Base-by-base conservation (phyloP, 1,140 invertebrate genomes). In the Aphaenogaster ashmeadi region DNA sequence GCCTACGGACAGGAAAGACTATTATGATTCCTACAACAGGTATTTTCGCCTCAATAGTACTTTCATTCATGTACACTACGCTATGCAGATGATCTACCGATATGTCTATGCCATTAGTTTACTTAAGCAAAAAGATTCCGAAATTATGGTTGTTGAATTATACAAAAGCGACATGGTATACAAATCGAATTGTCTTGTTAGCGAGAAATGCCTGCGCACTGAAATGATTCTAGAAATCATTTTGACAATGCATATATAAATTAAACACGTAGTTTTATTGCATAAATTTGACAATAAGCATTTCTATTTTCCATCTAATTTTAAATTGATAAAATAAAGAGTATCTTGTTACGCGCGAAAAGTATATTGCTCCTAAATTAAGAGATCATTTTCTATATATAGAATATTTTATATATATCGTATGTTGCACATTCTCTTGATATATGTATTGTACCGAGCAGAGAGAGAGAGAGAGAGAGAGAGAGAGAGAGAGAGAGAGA, bases 21-120 rank as follows among this genome's bases (percentile, higher is more conserved):
- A 95, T 95, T 95, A 95, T 95, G 95, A 95, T 94, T 95, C 95
- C 93, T 95, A 96, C 93, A 96, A 95, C 95, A 96, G 95, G 95
- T 96, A 96, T 96, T 96, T 95, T 94, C 94, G 95, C 93, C 92
- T 94, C 93, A 95, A 94, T 95, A 94, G 95, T 95, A 94, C 87
- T 95, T 94, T 95, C 85, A 95, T 95, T 93, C 93, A 93, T 93
- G 93, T 95, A 94, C 81, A 94, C 66, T 69, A 69, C 93, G 93
- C 90, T 93, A 93, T 94, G 89, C 91, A 91, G 86, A 91, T 86
- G 83, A 83, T 89, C 86, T 91, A 89, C 77, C 90, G 85, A 80
- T 27, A 85, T 91, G 87, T 36, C 47, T 90, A 87, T 88, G 86
- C 74, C 72, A 83, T 44, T 90, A 89, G 79, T 78, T 80, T 83